Evolutionary conservation across 2,113 vertebrate genomes (phyloP), one percentile per base, ranked within the genome.

Genomic region (Xerus inauris): DNA sequence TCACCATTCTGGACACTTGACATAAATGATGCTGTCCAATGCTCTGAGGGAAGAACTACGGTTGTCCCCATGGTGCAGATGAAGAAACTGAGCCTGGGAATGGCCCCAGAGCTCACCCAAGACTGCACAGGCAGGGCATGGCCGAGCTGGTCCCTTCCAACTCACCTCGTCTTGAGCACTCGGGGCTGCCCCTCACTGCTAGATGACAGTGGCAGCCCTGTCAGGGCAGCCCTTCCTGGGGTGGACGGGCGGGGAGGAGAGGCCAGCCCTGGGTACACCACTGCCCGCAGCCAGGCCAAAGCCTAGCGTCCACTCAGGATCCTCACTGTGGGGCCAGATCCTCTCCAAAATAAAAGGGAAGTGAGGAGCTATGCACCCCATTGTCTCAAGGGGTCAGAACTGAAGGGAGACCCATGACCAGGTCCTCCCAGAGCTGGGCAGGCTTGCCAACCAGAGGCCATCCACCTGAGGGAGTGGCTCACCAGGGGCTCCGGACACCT

Each of bases 101-200:
- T 3, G 49, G 69, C 75, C 12, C 32, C 1, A 20, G n/a, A 57
- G 71, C 57, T 14, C 6, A 12, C 40, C 73, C 17, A 45, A 28
- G 76, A 45, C 32, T 71, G 4, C 54, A 24, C 1, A 9, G 42
- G 30, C 84, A 16, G 5, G 32, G 49, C 51, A 4, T 0, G 26
- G 83, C 2, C 24, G 92, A 22, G 67, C 17, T 67, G 28, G 16
- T 4, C 30, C n/a, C 5, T 1, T 2, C 8, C 4, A n/a, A 2
- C 11, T 10, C 19, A 24, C 35, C 19, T 14, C 28, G 22, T 30
- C 40, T 30, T 20, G 22, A 38, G 72, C 38, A 38, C 30, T 0
- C 3, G 0, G 2, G 19, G 45, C 12, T 13, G 30, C 26, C 28
- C 3, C 79, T 51, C 1, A 0, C 35, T n/a, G 0, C 76, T 51